These are phyloP conservation scores for Todiramphus saurophagus DNA, from an alignment of 2,113 vertebrate species.

Conservation along the genomic window DNA sequence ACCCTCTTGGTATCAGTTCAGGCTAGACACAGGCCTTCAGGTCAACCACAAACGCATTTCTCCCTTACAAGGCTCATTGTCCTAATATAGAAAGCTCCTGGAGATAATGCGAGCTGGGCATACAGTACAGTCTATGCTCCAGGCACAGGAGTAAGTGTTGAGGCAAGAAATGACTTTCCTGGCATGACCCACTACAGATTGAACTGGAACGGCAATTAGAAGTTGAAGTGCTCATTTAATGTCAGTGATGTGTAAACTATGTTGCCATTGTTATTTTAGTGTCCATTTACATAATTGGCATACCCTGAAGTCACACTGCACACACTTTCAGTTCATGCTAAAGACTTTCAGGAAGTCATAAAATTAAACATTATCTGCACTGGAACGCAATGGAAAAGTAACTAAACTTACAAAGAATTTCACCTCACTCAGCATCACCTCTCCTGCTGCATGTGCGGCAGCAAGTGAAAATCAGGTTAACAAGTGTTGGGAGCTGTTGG, in stretches of 20 bases:
- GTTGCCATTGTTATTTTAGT: slow-evolving; percentile 73
- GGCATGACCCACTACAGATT: slow-evolving; percentile 65
- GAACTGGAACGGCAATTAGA: slow-evolving; percentile 74
- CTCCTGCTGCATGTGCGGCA: fast-evolving
- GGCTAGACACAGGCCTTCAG: not conserved
- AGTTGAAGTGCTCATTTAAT: slow-evolving; percentile 72
- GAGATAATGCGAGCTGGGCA: slow-evolving; percentile 30
- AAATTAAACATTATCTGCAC: slow-evolving; percentile 67
- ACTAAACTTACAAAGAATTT: slow-evolving; percentile 23
- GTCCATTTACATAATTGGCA: slow-evolving; percentile 75
- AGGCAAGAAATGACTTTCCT: slow-evolving; percentile 68
- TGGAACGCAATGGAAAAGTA: slow-evolving; percentile 59
- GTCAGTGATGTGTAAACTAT: slow-evolving; percentile 72
- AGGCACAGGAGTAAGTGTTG: slow-evolving; percentile 46
- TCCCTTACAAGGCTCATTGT: slow-evolving; percentile 6
- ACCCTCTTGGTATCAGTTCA: not conserved
- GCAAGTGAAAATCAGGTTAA: not conserved
- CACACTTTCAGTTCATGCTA: slow-evolving; percentile 41
- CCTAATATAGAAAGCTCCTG: slow-evolving; percentile 10
- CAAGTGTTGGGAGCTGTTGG: not conserved
- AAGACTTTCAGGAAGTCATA: slow-evolving; percentile 74
- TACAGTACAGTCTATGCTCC: slow-evolving; percentile 25
- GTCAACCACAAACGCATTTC: not conserved
- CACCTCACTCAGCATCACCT: not conserved
- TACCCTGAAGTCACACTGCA: slow-evolving; percentile 65